phyloP scores from a whole-genome alignment of 2,888 invertebrate species.

The Branchellion lobata region DNA sequence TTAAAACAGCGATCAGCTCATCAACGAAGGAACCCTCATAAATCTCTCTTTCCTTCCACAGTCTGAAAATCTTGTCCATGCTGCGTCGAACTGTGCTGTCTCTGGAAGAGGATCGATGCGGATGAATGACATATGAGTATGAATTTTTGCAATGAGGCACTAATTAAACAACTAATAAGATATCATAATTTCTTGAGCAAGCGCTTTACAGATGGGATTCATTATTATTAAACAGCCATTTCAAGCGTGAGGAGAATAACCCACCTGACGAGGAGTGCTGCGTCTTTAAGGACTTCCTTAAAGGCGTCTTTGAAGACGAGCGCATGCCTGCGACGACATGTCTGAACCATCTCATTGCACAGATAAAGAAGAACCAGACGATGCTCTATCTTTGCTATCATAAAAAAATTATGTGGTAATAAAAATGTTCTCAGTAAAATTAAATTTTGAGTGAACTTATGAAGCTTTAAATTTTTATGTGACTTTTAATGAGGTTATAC shows the following conservation, averaged over 20 bases:
- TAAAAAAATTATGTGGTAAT: background rate
- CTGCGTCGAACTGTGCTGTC: conserved; percentile 85
- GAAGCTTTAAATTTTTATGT: background rate
- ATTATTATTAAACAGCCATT: too few species aligned
- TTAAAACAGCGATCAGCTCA: conserved; percentile 78
- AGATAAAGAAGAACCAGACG: conserved; percentile 85
- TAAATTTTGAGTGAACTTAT: background rate
- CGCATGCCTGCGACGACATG: conserved; percentile 82
- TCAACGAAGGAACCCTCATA: conserved; percentile 86
- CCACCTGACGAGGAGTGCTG: conserved; percentile 71
- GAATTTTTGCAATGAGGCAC: too few species aligned
- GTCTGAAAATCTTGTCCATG: conserved; percentile 85
- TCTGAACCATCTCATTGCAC: conserved; percentile 95
- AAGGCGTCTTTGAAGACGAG: conserved; percentile 79
- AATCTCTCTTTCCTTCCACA: conserved; percentile 89
- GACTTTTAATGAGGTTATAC: background rate
- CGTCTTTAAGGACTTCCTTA: conserved; percentile 86
- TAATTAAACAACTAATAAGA: too few species aligned
- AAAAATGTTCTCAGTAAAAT: background rate
- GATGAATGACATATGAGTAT: too few species aligned
- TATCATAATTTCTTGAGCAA: too few species aligned
- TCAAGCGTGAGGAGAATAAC: too few species aligned
- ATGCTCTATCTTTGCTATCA: conserved; percentile 77
- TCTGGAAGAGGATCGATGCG: conserved; percentile 67
- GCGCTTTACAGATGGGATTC: too few species aligned